Evolutionary conservation across 1,140 invertebrate species (phyloP), one percentile per base, ranked within the genome.

Genomic region (Atta texana): DNA sequence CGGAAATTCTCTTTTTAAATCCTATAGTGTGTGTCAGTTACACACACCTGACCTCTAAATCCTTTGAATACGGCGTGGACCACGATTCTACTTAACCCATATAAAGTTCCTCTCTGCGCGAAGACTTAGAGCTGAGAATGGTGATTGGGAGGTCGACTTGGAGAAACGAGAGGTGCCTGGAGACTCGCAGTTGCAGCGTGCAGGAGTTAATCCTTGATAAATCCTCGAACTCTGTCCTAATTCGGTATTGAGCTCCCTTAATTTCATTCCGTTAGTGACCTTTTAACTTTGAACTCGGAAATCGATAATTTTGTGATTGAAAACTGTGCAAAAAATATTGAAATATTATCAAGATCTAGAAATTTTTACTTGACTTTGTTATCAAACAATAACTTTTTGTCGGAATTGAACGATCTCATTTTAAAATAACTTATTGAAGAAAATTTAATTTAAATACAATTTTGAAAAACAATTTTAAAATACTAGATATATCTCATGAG

Each of bases 171-270:
- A 89, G 84, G 76, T 63, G 75, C 87, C 53, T 75, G 51, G 81
- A 72, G 86, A 87, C 85, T 86, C 86, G 63, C 88, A 91, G 90
- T 87, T 87, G 88, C 86, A 89, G 10, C 89, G 90, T 89, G 89
- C 87, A 91, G 85, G 87, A 92, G 92, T 91, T 92, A 92, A 92
- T 92, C 92, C 92, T 90, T 92, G 92, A 92, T 92, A 92, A 92
- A 92, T 92, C 92, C 92, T 92, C 80, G 57, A 92, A 92, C 88
- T 92, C 86, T 75, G 80, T 80, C 76, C 90, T 92, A 92, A 92
- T 92, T 92, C 92, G 77, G 90, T 92, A 92, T 92, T 87, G 91
- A 92, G 92, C 90, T 90, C 87, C 90, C 90, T 91, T 92, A 92
- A 92, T 92, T 92, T 92, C 89, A 92, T 92, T 92, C 87, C 69